Percentiles rank a stretch among this genome's conserved stretches.
Evolutionary conservation across 2,113 vertebrate genomes (phyloP).

Genomic region (Sylvilagus bachmani): DNA sequence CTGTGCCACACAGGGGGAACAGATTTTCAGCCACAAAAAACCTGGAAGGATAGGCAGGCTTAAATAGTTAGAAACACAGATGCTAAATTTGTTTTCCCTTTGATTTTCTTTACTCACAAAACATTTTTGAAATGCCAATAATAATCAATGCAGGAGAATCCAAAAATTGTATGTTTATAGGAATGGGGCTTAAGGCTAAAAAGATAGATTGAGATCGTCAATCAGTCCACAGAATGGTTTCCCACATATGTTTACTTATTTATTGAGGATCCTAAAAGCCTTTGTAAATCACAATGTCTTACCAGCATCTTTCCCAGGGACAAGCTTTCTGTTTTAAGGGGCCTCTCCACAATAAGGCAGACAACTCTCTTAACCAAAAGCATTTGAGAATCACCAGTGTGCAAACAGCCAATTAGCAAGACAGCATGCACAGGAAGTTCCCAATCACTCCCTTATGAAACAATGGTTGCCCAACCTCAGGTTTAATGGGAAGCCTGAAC

Average conservation of each 20-base stretch:
- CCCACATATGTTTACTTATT: neutral
- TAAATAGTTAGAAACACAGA: neutral
- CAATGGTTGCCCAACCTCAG: neutral
- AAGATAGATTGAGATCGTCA: neutral
- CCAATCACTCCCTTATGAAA: neutral
- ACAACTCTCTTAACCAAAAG: neutral
- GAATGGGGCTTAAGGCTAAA: neutral
- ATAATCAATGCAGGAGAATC: neutral
- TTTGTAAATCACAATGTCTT: neutral
- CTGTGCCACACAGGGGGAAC: neutral
- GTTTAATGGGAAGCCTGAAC: conserved; percentile 7
- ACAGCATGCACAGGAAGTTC: neutral
- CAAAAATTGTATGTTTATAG: neutral
- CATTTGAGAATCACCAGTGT: neutral
- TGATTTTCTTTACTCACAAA: conserved; percentile 21
- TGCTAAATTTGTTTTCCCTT: conserved; percentile 33
- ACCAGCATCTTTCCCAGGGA: neutral
- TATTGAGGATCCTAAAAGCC: neutral
- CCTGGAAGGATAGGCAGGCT: neutral
- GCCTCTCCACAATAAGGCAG: neutral
- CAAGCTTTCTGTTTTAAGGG: neutral
- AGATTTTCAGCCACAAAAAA: neutral
- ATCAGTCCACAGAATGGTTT: neutral
- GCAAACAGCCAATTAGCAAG: neutral
- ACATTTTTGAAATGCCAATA: neutral